phyloP scores from a whole-genome alignment of 2,888 invertebrate genomes.

The Mythimna pallens region DNA sequence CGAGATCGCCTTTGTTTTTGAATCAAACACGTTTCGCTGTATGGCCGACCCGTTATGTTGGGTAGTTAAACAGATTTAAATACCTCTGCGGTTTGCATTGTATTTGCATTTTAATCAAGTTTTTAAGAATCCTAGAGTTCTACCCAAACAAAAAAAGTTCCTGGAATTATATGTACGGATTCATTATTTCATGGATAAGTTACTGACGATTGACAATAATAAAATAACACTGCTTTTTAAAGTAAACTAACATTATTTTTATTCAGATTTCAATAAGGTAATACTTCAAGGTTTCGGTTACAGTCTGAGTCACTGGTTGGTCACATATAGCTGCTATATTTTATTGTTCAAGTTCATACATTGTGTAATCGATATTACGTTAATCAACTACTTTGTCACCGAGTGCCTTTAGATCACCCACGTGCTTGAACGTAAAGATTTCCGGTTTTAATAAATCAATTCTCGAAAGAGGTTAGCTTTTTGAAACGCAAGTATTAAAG shows the following conservation, averaged over 20 bases:
- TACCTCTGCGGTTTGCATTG: constrained; percentile 10
- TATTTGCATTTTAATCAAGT: background rate
- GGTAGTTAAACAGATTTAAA: constrained; percentile 27
- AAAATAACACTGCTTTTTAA: background rate
- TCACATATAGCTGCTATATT: background rate
- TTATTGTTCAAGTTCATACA: constrained; percentile 22
- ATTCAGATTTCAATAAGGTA: constrained; percentile 14
- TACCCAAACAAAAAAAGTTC: background rate
- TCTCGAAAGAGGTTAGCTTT: no score
- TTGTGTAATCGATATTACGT: constrained; percentile 19
- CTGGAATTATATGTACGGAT: background rate
- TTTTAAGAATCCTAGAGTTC: background rate
- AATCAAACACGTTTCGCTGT: constrained; percentile 56
- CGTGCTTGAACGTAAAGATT: background rate
- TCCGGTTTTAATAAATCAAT: background rate
- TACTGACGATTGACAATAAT: background rate
- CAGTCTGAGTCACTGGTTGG: constrained; percentile 18
- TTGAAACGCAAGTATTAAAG: background rate
- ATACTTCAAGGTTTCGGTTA: constrained; percentile 25
- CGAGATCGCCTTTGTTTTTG: constrained; percentile 68
- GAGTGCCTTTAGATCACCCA: constrained; percentile 7
- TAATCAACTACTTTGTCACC: background rate
- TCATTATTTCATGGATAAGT: no score
- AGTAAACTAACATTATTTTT: constrained; percentile 3
- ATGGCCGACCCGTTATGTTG: constrained; percentile 38